phyloP scores from a whole-genome alignment of 2,113 vertebrate species.

The Bubalus kerabau region DNA sequence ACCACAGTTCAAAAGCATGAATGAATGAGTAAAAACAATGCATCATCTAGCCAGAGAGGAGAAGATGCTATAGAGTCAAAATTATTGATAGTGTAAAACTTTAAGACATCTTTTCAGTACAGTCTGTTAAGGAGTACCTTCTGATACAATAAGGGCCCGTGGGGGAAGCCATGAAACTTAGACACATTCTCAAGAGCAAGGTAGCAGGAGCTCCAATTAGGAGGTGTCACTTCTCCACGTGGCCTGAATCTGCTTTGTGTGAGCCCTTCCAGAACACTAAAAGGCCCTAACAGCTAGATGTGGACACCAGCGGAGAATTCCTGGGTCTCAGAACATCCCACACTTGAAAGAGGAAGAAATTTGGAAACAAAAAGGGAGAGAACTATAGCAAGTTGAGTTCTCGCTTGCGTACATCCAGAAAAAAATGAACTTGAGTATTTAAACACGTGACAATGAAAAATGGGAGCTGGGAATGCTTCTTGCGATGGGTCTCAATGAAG shows the following conservation, averaged over 20 bases:
- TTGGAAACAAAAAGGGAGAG: background rate
- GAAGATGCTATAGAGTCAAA: background rate
- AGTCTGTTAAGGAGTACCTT: background rate
- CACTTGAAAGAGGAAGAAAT: background rate
- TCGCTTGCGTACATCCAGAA: background rate
- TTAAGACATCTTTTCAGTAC: background rate
- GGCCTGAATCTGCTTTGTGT: background rate
- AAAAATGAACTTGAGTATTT: background rate
- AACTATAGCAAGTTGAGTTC: background rate
- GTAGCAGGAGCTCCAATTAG: background rate
- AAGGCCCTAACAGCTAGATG: background rate
- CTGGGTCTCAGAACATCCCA: background rate
- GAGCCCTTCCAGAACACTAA: background rate
- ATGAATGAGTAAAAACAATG: accelerated
- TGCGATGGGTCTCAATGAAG: background rate
- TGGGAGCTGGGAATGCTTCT: background rate
- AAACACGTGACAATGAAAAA: background rate
- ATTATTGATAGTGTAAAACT: background rate
- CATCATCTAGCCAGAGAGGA: background rate
- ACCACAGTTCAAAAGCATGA: background rate
- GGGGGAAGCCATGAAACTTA: background rate
- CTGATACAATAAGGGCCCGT: background rate
- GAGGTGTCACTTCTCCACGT: background rate
- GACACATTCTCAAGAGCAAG: background rate
- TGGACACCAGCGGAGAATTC: background rate